A percentile compares a stretch with the other conserved stretches of the same genome.
These are phyloP conservation scores for Athetis lepigone DNA, from an alignment of 2,888 invertebrate genomes.

Conservation along the genomic window DNA sequence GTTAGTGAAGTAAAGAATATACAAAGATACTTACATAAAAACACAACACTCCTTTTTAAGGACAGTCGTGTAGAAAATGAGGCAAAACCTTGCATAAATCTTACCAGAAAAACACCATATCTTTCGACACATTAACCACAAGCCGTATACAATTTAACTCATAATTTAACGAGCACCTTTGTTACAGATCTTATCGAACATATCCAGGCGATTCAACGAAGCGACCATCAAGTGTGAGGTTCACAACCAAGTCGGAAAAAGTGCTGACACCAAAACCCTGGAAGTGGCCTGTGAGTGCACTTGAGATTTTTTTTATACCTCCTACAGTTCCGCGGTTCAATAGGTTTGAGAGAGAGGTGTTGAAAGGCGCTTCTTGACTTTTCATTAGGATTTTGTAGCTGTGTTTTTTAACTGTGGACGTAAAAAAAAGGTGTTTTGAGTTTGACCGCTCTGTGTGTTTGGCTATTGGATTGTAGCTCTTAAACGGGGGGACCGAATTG, in stretches of 20 bases:
- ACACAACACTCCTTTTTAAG: no score
- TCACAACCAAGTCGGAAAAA: constrained; percentile 96
- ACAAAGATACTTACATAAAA: no score
- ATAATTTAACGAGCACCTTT: constrained; percentile 45
- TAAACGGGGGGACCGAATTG: no score
- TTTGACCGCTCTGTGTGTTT: no score
- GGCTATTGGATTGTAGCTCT: no score
- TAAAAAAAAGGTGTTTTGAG: no score
- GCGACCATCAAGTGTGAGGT: constrained; percentile 98
- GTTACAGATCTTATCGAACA: constrained; percentile 93
- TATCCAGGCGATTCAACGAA: constrained; percentile 95
- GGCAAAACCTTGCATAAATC: no score
- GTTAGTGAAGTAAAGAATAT: no score
- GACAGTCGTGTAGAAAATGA: no score
- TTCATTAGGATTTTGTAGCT: constrained; percentile 6
- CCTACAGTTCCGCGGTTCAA: constrained; percentile 37
- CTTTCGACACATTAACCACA: not conserved
- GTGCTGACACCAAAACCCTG: constrained; percentile 96
- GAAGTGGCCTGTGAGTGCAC: constrained; percentile 96
- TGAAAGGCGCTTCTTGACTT: constrained; percentile 19
- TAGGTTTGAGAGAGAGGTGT: not conserved
- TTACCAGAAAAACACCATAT: no score
- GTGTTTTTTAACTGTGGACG: no score
- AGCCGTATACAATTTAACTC: constrained; percentile 7
- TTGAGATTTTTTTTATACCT: constrained; percentile 55